These are phyloP conservation scores for Drosophila obscura DNA, from an alignment of 1,140 invertebrate genomes.

Conservation along the genomic window DNA sequence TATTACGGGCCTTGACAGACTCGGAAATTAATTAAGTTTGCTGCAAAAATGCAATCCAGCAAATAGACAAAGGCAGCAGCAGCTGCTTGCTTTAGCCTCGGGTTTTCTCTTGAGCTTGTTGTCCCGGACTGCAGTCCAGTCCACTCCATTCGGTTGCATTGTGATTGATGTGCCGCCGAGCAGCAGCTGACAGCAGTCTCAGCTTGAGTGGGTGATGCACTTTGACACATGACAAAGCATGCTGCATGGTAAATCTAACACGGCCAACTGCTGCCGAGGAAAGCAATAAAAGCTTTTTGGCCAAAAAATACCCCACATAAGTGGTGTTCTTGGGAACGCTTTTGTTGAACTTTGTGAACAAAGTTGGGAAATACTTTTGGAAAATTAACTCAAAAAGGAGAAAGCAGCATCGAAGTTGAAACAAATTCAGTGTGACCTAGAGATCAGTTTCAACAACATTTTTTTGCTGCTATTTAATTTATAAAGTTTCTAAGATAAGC, in stretches of 20 bases:
- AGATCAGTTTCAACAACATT: too few relatives aligned
- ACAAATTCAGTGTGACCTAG: too few relatives aligned
- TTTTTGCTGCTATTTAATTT: too few relatives aligned
- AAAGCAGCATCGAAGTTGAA: too few relatives aligned
- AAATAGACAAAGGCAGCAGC: conserved; percentile 40
- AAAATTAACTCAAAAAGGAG: too few relatives aligned
- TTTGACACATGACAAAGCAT: conserved; percentile 33
- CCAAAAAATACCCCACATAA: neutral
- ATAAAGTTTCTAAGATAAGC: too few relatives aligned
- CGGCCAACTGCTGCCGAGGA: conserved; percentile 12
- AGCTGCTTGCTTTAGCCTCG: neutral
- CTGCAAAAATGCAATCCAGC: conserved; percentile 41
- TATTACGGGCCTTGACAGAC: conserved; percentile 35
- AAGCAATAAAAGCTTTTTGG: too few relatives aligned
- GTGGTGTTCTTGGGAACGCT: too few relatives aligned
- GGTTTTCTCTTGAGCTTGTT: neutral
- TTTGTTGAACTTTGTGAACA: too few relatives aligned
- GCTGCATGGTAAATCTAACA: conserved; percentile 7
- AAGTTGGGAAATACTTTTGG: too few relatives aligned
- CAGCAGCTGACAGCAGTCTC: conserved; percentile 40
- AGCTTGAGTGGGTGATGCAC: conserved; percentile 21
- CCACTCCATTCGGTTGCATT: conserved; percentile 23
- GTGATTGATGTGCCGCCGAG: conserved; percentile 58
- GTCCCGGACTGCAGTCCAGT: conserved; percentile 1
- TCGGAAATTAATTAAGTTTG: conserved; percentile 68